These are phyloP conservation scores for Malurus alboscapulatus DNA, from an alignment of 2,113 vertebrate genomes.

Conservation along the genomic window DNA sequence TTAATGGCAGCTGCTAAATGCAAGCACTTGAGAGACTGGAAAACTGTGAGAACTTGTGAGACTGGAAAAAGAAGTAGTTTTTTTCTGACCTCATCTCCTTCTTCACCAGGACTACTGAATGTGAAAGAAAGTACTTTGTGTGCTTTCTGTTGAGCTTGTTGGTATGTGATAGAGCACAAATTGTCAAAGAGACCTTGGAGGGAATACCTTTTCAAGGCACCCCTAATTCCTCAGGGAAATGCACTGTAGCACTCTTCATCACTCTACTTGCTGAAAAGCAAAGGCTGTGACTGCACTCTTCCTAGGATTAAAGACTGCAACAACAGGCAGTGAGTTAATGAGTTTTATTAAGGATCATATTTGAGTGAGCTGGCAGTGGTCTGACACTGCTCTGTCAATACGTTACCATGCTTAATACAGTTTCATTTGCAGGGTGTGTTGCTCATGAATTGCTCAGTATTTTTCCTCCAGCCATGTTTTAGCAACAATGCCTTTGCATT, in stretches of 20 bases:
- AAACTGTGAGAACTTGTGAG: neutral
- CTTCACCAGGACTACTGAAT: neutral
- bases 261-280: neutral
- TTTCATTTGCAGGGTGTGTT: neutral
- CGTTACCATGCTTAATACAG: neutral
- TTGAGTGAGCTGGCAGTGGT: neutral
- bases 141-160: fast-evolving
- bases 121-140: neutral
- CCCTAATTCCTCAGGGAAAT: neutral
- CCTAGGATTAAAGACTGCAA: neutral
- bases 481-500: neutral
- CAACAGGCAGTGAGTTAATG: neutral
- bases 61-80: neutral
- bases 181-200: neutral
- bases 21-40: neutral
- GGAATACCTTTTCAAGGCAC: neutral
- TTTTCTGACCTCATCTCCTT: neutral
- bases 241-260: neutral
- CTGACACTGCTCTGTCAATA: neutral
- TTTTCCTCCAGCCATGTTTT: neutral
- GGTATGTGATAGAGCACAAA: neutral
- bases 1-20: neutral
- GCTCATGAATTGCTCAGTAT: neutral
- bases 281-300: neutral
- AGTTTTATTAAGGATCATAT: neutral